phyloP scores from a whole-genome alignment of 2,113 vertebrate genomes.

The Sylvicapra grimmia region DNA sequence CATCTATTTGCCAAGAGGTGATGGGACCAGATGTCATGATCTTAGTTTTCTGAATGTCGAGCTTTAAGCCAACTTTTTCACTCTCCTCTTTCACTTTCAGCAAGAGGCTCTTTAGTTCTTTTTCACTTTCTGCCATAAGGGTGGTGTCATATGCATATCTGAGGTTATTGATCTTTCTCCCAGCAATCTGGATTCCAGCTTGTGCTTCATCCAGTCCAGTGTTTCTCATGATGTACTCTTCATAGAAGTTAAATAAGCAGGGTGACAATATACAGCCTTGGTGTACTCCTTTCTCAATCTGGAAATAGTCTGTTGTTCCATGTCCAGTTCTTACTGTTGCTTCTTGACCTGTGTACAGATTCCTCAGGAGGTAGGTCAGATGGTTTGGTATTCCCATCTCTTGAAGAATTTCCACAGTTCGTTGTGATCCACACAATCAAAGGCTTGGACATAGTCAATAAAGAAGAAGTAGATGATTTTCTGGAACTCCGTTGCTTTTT shows the following conservation, averaged over 20 bases:
- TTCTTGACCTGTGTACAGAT: rapidly evolving
- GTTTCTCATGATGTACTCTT: rapidly evolving
- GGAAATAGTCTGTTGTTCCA: neutral
- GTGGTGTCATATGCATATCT: neutral
- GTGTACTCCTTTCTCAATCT: neutral
- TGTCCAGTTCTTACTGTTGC: neutral
- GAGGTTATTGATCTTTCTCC: neutral
- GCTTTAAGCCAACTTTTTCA: neutral
- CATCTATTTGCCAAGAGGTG: neutral
- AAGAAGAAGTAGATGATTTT: neutral
- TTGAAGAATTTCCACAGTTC: neutral
- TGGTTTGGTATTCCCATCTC: neutral
- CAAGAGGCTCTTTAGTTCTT: neutral
- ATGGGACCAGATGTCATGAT: neutral
- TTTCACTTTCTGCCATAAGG: neutral
- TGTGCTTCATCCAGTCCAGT: rapidly evolving
- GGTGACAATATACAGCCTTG: neutral
- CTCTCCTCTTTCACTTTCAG: neutral
- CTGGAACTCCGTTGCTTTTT: neutral
- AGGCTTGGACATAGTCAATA: neutral
- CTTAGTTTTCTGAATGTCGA: neutral
- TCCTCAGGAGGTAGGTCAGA: rapidly evolving
- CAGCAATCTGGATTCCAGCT: neutral
- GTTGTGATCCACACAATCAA: neutral
- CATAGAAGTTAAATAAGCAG: neutral